Evolutionary conservation across 2,888 invertebrate genomes (phyloP).

Genomic region (Tromatobia lineatoria): DNA sequence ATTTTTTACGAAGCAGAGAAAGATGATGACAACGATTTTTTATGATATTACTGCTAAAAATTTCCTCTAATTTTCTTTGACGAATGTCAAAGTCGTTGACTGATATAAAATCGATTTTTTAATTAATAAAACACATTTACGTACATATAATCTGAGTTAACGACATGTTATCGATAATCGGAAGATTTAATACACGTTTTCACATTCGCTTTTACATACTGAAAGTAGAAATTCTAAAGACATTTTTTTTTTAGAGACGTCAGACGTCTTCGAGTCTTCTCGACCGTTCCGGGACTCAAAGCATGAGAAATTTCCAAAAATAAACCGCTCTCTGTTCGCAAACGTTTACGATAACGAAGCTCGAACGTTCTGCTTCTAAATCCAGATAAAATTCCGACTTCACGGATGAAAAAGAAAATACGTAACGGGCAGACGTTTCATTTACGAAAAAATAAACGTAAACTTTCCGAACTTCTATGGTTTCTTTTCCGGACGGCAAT

Average conservation of each 20-base stretch:
- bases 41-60: not conserved
- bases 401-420: conserved; percentile 2
- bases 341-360: conserved; percentile 35
- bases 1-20: not conserved
- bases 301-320: conserved; percentile 51
- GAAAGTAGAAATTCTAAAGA: conserved; percentile 47
- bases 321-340: conserved; percentile 46
- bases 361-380: conserved; percentile 18
- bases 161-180: conserved; percentile 39
- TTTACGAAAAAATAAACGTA: conserved; percentile 29
- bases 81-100: not conserved
- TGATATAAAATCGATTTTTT: not conserved
- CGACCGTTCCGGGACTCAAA: conserved; percentile 5
- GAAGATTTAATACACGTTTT: conserved; percentile 24
- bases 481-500: conserved; percentile 52
- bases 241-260: conserved; percentile 43
- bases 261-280: conserved; percentile 40
- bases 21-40: not conserved
- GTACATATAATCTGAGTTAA: conserved; percentile 25
- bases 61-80: not conserved
- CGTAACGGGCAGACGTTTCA: conserved; percentile 15
- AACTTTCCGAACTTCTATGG: conserved; percentile 16
- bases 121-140: conserved; percentile 35
- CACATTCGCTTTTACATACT: conserved; percentile 1
- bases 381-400: conserved; percentile 23